Percentiles rank a stretch among this genome's conserved stretches.
Evolutionary conservation across 2,888 invertebrate species (phyloP).

Genomic region (Pilophorus perplexus): DNA sequence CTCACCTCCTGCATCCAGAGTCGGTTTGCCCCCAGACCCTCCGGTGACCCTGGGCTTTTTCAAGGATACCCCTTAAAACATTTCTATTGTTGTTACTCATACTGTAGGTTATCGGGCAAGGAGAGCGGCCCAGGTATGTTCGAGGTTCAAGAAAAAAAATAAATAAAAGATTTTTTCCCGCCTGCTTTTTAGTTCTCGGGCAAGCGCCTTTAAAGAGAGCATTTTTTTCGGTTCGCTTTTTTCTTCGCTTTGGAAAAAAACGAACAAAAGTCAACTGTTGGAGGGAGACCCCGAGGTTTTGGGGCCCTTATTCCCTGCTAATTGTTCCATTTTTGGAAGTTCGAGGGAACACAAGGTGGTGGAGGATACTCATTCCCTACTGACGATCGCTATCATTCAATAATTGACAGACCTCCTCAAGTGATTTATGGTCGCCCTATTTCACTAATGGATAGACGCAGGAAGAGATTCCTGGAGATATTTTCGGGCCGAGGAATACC

Average conservation of each 20-base stretch:
- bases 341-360: not conserved
- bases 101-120: too few relatives aligned
- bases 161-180: too few relatives aligned
- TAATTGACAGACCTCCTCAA: slow-evolving; percentile 5
- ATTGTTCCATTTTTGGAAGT: slow-evolving; percentile 28
- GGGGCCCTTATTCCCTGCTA: not conserved
- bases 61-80: too few relatives aligned
- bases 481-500: too few relatives aligned
- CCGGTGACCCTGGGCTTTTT: too few relatives aligned
- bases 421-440: slow-evolving; percentile 20
- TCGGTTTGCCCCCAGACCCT: too few relatives aligned
- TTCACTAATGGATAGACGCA: slow-evolving; percentile 2
- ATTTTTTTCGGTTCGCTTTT: not conserved
- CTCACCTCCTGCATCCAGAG: too few relatives aligned
- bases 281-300: not conserved
- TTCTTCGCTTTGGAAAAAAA: not conserved
- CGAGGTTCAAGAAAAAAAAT: too few relatives aligned
- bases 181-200: too few relatives aligned
- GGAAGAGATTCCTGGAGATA: not conserved
- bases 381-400: slow-evolving; percentile 26
- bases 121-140: too few relatives aligned
- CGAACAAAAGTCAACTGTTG: not conserved
- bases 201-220: too few relatives aligned
- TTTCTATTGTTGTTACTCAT: too few relatives aligned
- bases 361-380: not conserved